phyloP scores from a whole-genome alignment of 2,797 vertebrate species.

The Orientallactaga sibirica region DNA sequence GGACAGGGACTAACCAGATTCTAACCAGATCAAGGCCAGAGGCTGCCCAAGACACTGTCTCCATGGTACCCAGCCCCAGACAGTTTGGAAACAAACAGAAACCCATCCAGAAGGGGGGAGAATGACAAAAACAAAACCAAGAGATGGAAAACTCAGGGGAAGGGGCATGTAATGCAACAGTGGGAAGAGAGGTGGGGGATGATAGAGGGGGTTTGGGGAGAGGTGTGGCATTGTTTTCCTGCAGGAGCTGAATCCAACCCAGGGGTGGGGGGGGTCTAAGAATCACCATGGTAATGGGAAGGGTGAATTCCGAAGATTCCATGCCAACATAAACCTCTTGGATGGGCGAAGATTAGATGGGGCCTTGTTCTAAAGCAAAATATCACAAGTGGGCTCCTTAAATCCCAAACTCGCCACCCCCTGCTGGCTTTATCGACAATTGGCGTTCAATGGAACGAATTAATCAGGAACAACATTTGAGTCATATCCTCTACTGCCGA shows the following conservation, averaged over 20 bases:
- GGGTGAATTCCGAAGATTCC: background rate
- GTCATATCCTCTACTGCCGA: background rate
- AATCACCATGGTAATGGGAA: constrained; percentile 60
- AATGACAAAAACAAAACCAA: constrained; percentile 73
- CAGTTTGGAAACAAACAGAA: constrained; percentile 81
- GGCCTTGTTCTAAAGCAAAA: constrained; percentile 63
- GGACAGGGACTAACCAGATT: constrained; percentile 76
- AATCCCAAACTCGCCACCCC: background rate
- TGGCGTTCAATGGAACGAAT: constrained; percentile 50
- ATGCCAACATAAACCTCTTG: constrained; percentile 69
- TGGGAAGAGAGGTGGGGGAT: background rate
- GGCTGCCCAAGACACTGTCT: constrained; percentile 74
- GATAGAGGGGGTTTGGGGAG: background rate
- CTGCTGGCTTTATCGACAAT: background rate
- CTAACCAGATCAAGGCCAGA: constrained; percentile 71
- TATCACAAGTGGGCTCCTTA: constrained; percentile 43
- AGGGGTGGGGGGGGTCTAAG: background rate
- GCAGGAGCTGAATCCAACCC: constrained; percentile 13
- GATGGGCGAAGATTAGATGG: constrained; percentile 53
- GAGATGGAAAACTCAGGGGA: constrained; percentile 66
- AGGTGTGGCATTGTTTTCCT: background rate
- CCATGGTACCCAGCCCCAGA: constrained; percentile 71
- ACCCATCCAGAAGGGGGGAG: constrained; percentile 46
- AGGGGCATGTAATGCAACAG: background rate
- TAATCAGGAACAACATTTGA: constrained; percentile 51